These are phyloP conservation scores for Azemiops feae DNA, from an alignment of 2,113 vertebrate genomes.

Conservation along the genomic window DNA sequence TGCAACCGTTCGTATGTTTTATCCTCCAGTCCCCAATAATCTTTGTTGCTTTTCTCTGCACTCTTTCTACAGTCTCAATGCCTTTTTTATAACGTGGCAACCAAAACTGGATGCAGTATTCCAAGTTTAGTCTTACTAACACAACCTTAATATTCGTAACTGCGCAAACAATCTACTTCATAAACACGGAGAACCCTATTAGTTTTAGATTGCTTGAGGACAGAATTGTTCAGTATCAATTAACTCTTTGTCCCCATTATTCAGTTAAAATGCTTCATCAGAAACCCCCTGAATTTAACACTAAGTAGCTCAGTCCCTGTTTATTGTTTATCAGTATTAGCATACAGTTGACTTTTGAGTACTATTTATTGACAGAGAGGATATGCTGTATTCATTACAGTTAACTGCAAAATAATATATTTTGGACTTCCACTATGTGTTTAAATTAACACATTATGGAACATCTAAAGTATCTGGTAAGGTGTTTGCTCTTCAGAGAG, in stretches of 20 bases:
- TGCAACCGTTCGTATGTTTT: too few relatives aligned
- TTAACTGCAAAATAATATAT: background rate
- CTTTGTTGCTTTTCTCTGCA: too few relatives aligned
- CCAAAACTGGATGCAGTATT: too few relatives aligned
- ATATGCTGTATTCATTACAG: background rate
- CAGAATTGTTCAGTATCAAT: background rate
- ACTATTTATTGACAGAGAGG: background rate
- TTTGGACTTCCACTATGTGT: background rate
- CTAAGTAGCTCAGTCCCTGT: background rate
- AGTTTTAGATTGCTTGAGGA: background rate
- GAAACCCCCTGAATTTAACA: too few relatives aligned
- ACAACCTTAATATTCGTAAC: too few relatives aligned
- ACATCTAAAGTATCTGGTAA: background rate
- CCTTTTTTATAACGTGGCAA: too few relatives aligned
- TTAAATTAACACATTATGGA: background rate
- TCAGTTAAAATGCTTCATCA: too few relatives aligned
- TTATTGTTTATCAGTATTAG: accelerated
- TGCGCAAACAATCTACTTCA: too few relatives aligned
- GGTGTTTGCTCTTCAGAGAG: background rate
- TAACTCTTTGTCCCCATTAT: too few relatives aligned
- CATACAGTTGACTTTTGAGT: background rate
- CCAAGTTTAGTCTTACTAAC: too few relatives aligned
- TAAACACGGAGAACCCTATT: background rate
- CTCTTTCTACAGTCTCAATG: too few relatives aligned
- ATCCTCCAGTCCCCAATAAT: too few relatives aligned